phyloP scores from a whole-genome alignment of 2,113 vertebrate species.

The Prunella himalayana region DNA sequence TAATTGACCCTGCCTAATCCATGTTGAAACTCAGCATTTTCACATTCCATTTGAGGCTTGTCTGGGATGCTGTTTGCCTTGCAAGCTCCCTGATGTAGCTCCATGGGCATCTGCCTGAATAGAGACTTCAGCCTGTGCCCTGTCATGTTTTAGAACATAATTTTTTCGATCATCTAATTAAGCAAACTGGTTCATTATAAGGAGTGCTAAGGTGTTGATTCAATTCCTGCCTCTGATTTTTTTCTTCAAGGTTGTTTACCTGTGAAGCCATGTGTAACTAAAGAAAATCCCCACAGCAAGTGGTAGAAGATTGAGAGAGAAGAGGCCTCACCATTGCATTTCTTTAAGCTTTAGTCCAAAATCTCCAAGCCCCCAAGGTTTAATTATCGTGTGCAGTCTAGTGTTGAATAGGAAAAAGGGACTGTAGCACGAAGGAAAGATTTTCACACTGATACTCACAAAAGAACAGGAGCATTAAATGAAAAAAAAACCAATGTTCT shows the following conservation, averaged over 20 bases:
- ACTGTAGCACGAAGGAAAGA: conserved; percentile 73
- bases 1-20: rapidly evolving
- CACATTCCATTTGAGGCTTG: background rate
- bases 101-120: background rate
- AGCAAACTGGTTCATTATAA: conserved; percentile 67
- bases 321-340: conserved; percentile 67
- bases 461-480: conserved; percentile 23
- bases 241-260: conserved; percentile 86
- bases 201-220: conserved; percentile 74
- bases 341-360: conserved; percentile 82
- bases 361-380: conserved; percentile 82
- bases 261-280: conserved; percentile 90
- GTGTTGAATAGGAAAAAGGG: conserved; percentile 75
- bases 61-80: background rate
- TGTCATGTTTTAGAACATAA: conserved; percentile 21
- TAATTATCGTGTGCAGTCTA: conserved; percentile 88
- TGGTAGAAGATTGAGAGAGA: conserved; percentile 69
- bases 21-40: background rate
- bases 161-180: conserved; percentile 68
- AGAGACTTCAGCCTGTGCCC: background rate
- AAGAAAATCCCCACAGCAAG: conserved; percentile 88
- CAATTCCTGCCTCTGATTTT: conserved; percentile 76
- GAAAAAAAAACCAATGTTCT: background rate
- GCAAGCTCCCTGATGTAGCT: background rate
- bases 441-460: conserved; percentile 76